Base-by-base conservation (phyloP, 2,797 vertebrate genomes). In the Pseudomugil gertrudae region DNA sequence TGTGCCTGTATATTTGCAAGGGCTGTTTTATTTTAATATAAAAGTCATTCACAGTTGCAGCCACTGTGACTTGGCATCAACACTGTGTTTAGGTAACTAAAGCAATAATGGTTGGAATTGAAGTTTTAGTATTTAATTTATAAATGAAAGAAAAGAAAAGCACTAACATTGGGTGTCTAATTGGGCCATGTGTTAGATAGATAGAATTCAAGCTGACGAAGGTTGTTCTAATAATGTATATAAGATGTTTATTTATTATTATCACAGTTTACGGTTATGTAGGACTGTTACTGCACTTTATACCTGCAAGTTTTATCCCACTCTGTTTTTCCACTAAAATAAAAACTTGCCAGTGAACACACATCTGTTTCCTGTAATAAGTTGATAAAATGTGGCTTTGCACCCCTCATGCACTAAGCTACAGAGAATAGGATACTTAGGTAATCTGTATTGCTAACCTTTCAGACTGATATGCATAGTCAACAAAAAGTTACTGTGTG, bases 271-370 rank as follows among this genome's bases (percentile, higher is more conserved):
- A 6, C 3, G 23, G 14, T 69, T 58, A 52, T 66, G 56, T 29
- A 63, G 72, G 52, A 78, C 47, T 68, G 27, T 85, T 70, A 69
- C 43, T 82, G 87, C 90, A 91, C 89, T 92, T 91, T 91, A 89
- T 72, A 75, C 70, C 60, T 57, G 40, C 19, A 52, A 53, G n/a
- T 62, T 79, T 71, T 72, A 53, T 19, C 17, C 67, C 35, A 62
- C 74, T 67, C 73, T 82, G 27, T 73, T 76, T 79, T 77, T 82
- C 66, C 57, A 83, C 64, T 75, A 54, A 78, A 85, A 87, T 87
- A 72, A 83, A 91, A 88, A 84, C 70, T 75, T 71, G 67, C 67
- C 83, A 63, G 60, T 67, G 54, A 83, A 65, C 14, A 52, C 23
- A 52, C 6, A 51, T 9, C 17, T 60, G 9, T 13, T 58, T 14